Conservation (phyloP, 35 echinoderm and acorn worm species). For the Chiridota heheva region DNA sequence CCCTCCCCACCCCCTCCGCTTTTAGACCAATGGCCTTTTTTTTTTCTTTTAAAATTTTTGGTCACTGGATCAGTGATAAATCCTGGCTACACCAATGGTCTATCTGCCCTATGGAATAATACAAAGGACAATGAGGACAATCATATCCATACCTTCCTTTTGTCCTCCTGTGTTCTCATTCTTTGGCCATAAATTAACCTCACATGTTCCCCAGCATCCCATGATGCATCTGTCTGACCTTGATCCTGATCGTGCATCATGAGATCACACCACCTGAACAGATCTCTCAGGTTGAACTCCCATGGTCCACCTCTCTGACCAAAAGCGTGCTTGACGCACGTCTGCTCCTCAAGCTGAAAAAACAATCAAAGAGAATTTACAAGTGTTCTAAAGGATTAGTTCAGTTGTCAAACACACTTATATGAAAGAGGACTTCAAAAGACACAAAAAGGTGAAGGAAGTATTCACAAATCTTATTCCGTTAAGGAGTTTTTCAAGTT, state of each 20-base stretch:
- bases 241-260: conserved; percentile 76
- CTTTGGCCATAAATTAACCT: conserved; percentile 80
- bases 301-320: conserved; percentile 98
- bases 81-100: no score
- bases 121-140: not conserved
- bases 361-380: not conserved
- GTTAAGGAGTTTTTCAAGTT: no score
- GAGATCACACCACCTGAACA: conserved; percentile 98
- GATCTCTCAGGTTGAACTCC: conserved; percentile 98
- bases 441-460: no score
- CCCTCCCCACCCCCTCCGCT: no score
- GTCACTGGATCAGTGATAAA: no score
- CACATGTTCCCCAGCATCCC: conserved; percentile 83
- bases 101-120: not conserved
- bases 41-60: no score
- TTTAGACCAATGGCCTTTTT: no score
- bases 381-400: not conserved
- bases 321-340: conserved; percentile 67
- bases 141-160: conserved; percentile 52
- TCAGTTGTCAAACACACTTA: no score
- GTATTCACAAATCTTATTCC: no score
- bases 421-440: no score
- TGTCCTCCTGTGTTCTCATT: conserved; percentile 72
- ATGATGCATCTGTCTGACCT: conserved; percentile 20
- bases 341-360: conserved; percentile 67